These are phyloP conservation scores for Hystrix cristata DNA, from an alignment of 2,113 vertebrate genomes.

Conservation along the genomic window DNA sequence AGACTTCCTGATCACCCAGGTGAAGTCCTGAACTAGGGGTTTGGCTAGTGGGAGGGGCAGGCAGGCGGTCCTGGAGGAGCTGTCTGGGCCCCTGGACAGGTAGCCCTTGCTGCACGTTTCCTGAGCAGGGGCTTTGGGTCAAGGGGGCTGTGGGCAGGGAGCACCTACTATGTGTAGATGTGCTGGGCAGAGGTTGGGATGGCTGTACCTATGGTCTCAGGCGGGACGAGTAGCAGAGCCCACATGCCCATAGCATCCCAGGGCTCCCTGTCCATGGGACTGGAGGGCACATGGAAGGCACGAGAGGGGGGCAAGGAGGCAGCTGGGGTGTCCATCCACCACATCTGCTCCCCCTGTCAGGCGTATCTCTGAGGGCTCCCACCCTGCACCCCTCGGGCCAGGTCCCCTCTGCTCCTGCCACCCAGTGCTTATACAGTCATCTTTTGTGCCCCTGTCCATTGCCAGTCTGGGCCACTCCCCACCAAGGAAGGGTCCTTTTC, in stretches of 20 bases:
- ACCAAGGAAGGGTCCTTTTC: neutral
- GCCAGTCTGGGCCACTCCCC: neutral
- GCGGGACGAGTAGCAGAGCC: neutral
- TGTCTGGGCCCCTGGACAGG: neutral
- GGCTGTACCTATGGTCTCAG: neutral
- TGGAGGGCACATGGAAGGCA: neutral
- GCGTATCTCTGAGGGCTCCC: neutral
- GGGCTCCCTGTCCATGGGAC: neutral
- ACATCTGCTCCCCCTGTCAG: neutral
- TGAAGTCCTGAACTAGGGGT: neutral
- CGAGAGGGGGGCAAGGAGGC: neutral
- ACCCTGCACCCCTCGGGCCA: neutral
- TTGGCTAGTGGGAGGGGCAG: neutral
- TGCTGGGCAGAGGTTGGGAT: neutral
- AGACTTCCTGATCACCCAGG: neutral
- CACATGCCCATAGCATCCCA: accelerated
- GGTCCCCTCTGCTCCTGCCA: no score
- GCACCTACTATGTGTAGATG: neutral
- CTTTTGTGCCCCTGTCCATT: accelerated
- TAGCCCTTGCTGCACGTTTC: no score
- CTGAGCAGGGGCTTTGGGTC: neutral
- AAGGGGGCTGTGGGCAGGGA: neutral
- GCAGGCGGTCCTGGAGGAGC: neutral
- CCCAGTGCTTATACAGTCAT: accelerated
- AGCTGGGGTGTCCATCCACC: neutral